phyloP scores from a whole-genome alignment of 2,797 vertebrate genomes.

The Setipinna tenuifilis region DNA sequence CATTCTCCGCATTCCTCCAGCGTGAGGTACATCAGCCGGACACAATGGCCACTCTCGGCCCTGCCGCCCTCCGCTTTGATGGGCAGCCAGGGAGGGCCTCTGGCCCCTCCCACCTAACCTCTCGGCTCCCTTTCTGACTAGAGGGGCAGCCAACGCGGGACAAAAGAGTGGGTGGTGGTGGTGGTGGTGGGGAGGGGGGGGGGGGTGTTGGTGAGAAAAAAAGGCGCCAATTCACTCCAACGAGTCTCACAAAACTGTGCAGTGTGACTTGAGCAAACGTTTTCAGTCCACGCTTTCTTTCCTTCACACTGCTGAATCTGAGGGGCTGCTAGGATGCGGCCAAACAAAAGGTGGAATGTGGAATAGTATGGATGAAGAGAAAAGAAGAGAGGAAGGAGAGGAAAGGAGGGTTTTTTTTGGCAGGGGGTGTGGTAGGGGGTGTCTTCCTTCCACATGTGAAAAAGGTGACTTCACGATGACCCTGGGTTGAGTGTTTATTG shows the following conservation, averaged over 20 bases:
- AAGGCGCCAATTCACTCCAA: conserved; percentile 40
- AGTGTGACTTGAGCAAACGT: conserved; percentile 53
- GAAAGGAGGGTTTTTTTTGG: not conserved
- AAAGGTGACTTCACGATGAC: conserved; percentile 57
- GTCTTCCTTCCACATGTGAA: conserved; percentile 38
- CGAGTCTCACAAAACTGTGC: conserved; percentile 15
- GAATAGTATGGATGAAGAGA: not conserved
- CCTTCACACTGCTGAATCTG: conserved; percentile 18
- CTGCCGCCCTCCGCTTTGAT: conserved; percentile 49
- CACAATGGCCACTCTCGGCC: conserved; percentile 45
- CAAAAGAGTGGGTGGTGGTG: too few species aligned
- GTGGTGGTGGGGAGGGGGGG: too few species aligned
- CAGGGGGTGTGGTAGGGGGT: conserved; percentile 22
- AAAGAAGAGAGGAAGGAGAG: not conserved
- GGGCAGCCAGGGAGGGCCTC: conserved; percentile 46
- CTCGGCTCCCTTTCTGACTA: conserved; percentile 27
- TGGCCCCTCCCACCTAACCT: not conserved
- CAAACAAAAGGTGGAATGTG: conserved; percentile 50
- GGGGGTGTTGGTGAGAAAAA: conserved; percentile 27
- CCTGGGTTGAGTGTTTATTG: conserved; percentile 51
- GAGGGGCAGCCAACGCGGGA: not conserved
- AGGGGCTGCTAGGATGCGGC: conserved; percentile 67
- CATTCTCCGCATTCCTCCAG: conserved; percentile 71
- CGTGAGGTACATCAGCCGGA: conserved; percentile 50
- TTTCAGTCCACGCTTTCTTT: conserved; percentile 40